Percentiles rank a stretch among this genome's conserved stretches.
Conservation (phyloP, 2,888 invertebrate genomes). For the Eupithecia exiguata region DNA sequence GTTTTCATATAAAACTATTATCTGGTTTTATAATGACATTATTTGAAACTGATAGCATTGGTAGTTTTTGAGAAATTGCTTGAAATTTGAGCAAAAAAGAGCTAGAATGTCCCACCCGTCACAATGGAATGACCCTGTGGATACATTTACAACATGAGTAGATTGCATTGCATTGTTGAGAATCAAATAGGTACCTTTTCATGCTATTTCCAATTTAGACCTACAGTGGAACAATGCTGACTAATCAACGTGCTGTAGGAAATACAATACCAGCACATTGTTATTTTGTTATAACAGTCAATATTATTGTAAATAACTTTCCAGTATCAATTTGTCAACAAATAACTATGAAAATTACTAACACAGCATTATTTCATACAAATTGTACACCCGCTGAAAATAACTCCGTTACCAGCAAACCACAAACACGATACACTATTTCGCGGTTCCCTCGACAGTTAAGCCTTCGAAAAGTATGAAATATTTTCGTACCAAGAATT, state of each 20-base stretch:
- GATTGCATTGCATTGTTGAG: background rate
- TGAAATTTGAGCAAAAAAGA: no score
- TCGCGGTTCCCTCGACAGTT: slow-evolving; percentile 14
- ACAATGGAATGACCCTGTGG: no score
- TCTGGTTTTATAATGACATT: no score
- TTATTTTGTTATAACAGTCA: background rate
- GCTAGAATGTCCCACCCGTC: no score
- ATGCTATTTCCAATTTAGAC: background rate
- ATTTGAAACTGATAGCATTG: no score
- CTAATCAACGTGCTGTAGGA: background rate
- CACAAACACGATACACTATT: slow-evolving; percentile 2
- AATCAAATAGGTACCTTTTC: background rate
- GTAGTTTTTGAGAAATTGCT: no score
- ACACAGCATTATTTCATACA: background rate
- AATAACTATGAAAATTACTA: background rate
- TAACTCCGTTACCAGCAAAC: background rate
- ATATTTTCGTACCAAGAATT: slow-evolving; percentile 15
- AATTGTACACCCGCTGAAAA: slow-evolving; percentile 2
- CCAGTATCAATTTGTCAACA: background rate
- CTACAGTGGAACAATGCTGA: background rate
- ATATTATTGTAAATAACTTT: background rate
- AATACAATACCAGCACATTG: background rate
- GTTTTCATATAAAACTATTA: no score
- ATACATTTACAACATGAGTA: no score
- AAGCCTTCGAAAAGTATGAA: slow-evolving; percentile 21